Base-by-base conservation (phyloP, 2,797 vertebrate genomes). In the Leptoclinus maculatus region DNA sequence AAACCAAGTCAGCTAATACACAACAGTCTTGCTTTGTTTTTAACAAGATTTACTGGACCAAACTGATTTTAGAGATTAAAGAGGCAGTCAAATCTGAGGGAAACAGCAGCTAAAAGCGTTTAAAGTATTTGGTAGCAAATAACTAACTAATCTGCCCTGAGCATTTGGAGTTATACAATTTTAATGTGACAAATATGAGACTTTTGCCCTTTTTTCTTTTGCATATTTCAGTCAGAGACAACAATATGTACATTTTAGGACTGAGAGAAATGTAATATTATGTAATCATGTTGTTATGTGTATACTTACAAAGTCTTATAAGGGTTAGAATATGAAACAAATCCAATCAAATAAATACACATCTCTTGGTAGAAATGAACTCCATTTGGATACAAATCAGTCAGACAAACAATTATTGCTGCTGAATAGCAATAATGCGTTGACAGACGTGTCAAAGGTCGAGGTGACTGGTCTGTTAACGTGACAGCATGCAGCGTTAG, bases 401-500 rank as follows among this genome's bases (percentile, higher is more conserved):
- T 70, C 49, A 9, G 57, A 65, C 17, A 66, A 36, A 62, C 41
- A 66, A 14, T 19, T 65, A 41, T 32, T 84, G 41, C 47, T 12
- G 21, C 45, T 25, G 23, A 86, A 27, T 34, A 54, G 57, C 7
- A 69, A 65, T 29, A 53, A 53, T 39, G 54, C n/a, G 13, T 51
- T 56, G 38, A 79, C 41, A 38, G 23, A 49, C 34, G 57, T 2
- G 17, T 72, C 45, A 57, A 63, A 78, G 43, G 65, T 66, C 19
- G 21, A 67, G 29, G 34, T 3, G 19, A 73, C 21, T 27, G 34
- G n/a, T 70, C 56, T 54, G 53, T 56, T 29, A 59, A 79, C 41
- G 29, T 62, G 73, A 82, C 67, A 74, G 76, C 88, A 86, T 87
- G 90, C 84, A 66, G 75, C 36, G 23, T 78, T 88, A 88, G 68